Evolutionary conservation across 1,140 invertebrate genomes (phyloP), one percentile per base, ranked within the genome.

Genomic region (Penaeus japonicus): DNA sequence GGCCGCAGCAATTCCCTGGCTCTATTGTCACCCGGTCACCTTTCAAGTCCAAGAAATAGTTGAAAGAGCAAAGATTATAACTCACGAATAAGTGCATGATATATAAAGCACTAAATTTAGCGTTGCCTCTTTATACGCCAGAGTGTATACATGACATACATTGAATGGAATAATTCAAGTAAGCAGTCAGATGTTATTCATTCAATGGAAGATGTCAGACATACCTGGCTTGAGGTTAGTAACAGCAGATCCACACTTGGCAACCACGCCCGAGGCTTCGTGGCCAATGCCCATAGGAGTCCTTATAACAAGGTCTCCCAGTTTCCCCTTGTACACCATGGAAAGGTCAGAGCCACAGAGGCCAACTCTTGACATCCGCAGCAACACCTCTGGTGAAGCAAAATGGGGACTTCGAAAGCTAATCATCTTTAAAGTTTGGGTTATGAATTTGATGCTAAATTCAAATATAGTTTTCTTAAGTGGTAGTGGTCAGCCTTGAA

Each of bases 291-390:
- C 94, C 96, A 98, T 97, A 17, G 97, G 97, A 89, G 95, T 93
- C 70, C 95, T 94, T 0, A 98, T 93, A 12, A 97, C 93, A 91
- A 97, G 98, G 91, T 96, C 94, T 0, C 96, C 97, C 92, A 98
- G 98, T 27, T 94, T 91, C 20, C 98, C 98, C 90, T 95, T 92
- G 10, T 95, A 94, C 92, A 97, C 95, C 93, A 98, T 98, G 92
- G 98, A 97, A 5, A 99, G 96, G 93, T 99, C 98, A 0, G 98
- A 99, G 0, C 98, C 98, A 93, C 98, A 99, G 90, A 99, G 99
- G 59, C 98, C 98, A 81, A 99, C 97, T 89, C 95, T 95, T 90
- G 95, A 95, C 95, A 99, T 98, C 89, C 95, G 94, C 12, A 99
- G 90, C 10, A 98, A 94, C 2, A 98, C 97, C 94, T 99, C 97